A percentile compares a stretch with the other conserved stretches of the same genome.
Conservation (phyloP, 2,113 vertebrate genomes). For the Motacilla alba region DNA sequence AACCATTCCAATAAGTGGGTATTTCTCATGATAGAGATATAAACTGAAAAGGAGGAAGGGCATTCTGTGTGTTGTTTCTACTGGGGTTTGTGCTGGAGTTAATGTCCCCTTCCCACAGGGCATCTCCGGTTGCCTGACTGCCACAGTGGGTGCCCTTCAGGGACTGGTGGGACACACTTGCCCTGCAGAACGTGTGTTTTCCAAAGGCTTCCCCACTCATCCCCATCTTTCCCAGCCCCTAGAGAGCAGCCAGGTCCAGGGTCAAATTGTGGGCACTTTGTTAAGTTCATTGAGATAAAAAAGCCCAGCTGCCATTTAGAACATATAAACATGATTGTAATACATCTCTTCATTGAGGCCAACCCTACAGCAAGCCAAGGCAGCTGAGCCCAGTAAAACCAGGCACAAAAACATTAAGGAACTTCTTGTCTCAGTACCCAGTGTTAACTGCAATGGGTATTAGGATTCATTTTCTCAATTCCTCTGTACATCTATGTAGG, state of each 20-base stretch:
- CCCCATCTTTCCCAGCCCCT: background rate
- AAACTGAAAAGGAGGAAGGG: background rate
- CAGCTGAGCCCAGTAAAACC: background rate
- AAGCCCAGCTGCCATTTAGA: no score
- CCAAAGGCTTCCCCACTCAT: background rate
- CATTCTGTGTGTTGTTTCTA: background rate
- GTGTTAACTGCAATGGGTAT: background rate
- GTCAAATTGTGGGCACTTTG: background rate
- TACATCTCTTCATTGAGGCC: background rate
- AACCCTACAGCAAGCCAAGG: background rate
- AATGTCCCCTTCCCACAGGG: background rate
- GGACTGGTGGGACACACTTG: background rate
- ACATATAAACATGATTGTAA: no score
- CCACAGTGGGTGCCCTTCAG: background rate
- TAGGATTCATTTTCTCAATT: background rate
- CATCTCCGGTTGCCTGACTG: background rate
- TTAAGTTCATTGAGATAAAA: no score
- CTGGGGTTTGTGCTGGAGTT: background rate
- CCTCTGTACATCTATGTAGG: background rate
- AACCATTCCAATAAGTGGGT: background rate
- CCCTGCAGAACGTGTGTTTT: background rate
- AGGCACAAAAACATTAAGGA: background rate
- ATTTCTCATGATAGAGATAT: background rate
- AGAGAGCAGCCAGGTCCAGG: accelerated
- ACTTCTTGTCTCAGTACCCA: background rate